Conservation (phyloP, 2,797 vertebrate genomes). For the Phoxinus dragarum region DNA sequence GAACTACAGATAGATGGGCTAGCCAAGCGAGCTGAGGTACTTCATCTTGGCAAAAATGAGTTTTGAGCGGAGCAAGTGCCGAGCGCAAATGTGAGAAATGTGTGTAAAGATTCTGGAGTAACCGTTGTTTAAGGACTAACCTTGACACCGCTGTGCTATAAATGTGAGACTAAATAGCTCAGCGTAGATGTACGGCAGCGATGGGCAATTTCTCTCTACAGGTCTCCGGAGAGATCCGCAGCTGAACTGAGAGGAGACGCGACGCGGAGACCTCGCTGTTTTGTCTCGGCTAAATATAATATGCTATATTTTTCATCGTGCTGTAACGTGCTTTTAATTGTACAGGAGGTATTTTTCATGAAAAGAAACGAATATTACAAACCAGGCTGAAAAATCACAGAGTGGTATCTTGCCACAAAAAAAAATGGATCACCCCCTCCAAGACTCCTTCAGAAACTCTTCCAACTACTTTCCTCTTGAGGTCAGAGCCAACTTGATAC, state of each 20-base stretch:
- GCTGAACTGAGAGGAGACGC: slow-evolving; percentile 59
- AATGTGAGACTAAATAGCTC: slow-evolving; percentile 79
- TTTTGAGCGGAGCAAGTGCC: slow-evolving; percentile 51
- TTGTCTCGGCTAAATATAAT: slow-evolving; percentile 55
- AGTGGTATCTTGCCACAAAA: slow-evolving; percentile 1
- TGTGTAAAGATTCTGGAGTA: slow-evolving; percentile 55
- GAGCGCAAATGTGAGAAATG: slow-evolving; percentile 52
- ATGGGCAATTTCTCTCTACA: slow-evolving; percentile 64
- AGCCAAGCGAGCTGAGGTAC: not conserved
- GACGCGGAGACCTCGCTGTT: slow-evolving; percentile 30
- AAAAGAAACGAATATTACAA: slow-evolving; percentile 29
- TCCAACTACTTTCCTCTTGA: slow-evolving; percentile 33
- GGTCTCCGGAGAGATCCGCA: slow-evolving; percentile 70
- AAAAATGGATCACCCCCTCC: slow-evolving; percentile 35
- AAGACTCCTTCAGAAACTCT: slow-evolving; percentile 23
- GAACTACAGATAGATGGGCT: slow-evolving; percentile 44
- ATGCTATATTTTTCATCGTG: slow-evolving; percentile 36
- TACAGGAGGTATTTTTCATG: slow-evolving; percentile 43
- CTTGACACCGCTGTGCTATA: slow-evolving; percentile 65
- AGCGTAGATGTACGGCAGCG: slow-evolving; percentile 72
- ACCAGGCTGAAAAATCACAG: slow-evolving; percentile 27
- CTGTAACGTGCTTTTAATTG: slow-evolving; percentile 41
- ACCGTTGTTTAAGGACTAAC: slow-evolving; percentile 63
- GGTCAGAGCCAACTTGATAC: slow-evolving; percentile 24
- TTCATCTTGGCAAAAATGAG: slow-evolving; percentile 44